Evolutionary conservation across 2,888 invertebrate species (phyloP), one percentile per base, ranked within the genome.

Genomic region (Callyntrura sp.): DNA sequence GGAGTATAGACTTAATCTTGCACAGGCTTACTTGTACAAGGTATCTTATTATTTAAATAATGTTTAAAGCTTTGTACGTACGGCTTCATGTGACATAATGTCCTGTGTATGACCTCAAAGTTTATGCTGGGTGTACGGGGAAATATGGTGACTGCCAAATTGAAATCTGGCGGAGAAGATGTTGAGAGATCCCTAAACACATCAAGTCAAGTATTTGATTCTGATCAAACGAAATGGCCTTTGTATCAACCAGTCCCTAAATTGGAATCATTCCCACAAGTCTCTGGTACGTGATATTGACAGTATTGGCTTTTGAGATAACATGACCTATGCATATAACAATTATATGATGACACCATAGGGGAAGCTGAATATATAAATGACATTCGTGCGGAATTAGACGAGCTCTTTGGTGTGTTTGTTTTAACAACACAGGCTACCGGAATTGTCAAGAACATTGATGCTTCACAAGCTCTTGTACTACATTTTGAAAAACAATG

Each of bases 291-390:
- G n/a, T n/a, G 6, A 2, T n/a, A 68, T 35, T 35, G 20, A n/a
- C n/a, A n/a, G n/a, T n/a, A 43, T n/a, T 62, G 28, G 12, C 14
- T 65, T 4, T 4, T 35, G 35, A 35, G 35, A 35, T 35, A 35
- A 35, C 35, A 11, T 11, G 14, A 51, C 51, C 9, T 8, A 14
- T 51, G 3, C 51, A 11, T 6, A 51, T 14, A 5, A n/a, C 9
- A 8, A 14, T 51, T 51, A n/a, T n/a, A n/a, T 35, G 2, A 35
- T 35, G 35, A 23, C 9, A 9, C 23, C 0, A 60, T 4, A 51
- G 98, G 98, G 0, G 97, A 97, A 94, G 97, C 97, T 0, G 95
- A 96, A 85, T 98, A 97, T 94, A 95, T 96, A 23, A 97, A 97
- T 94, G 91, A 92, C 43, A 93, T 94, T 25, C 90, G 91, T 17